A percentile compares a stretch with the other conserved stretches of the same genome.
Evolutionary conservation across 1,140 invertebrate species (phyloP).

Genomic region (Trissolcus basalis): DNA sequence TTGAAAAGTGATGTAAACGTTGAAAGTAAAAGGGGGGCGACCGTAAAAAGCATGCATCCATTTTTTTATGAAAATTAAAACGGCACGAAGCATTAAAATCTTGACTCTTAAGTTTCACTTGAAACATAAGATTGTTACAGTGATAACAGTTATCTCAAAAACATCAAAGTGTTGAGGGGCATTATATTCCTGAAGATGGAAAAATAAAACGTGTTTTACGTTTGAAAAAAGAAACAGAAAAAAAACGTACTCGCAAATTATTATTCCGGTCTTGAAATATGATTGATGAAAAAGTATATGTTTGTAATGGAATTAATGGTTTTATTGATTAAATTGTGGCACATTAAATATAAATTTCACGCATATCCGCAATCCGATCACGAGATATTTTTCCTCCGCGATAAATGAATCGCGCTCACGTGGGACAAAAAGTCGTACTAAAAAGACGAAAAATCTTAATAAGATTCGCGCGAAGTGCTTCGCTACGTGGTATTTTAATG

Average conservation of each 20-base stretch:
- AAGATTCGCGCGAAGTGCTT: conserved; percentile 29
- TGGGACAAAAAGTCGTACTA: background rate
- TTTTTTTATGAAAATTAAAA: conserved; percentile 12
- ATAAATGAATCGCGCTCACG: background rate
- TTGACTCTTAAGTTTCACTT: conserved; percentile 2
- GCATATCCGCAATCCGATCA: no score
- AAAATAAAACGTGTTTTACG: no score
- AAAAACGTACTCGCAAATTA: no score
- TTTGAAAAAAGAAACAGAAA: no score
- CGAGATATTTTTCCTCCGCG: no score
- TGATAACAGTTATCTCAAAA: conserved; percentile 1
- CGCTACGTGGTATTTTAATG: conserved; percentile 37
- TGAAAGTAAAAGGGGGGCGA: background rate
- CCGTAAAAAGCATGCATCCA: no score
- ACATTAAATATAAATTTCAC: no score
- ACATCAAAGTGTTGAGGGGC: no score
- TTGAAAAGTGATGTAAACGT: background rate
- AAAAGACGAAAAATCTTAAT: conserved; percentile 20
- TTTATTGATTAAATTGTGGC: no score
- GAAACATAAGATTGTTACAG: conserved; percentile 12
- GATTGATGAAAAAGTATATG: no score
- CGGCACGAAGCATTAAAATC: conserved; percentile 15
- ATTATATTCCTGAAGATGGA: background rate
- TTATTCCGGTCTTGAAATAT: no score
- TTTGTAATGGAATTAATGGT: no score